Evolutionary conservation across 2,888 invertebrate species (phyloP).

Genomic region (Hypercompe scribonia): DNA sequence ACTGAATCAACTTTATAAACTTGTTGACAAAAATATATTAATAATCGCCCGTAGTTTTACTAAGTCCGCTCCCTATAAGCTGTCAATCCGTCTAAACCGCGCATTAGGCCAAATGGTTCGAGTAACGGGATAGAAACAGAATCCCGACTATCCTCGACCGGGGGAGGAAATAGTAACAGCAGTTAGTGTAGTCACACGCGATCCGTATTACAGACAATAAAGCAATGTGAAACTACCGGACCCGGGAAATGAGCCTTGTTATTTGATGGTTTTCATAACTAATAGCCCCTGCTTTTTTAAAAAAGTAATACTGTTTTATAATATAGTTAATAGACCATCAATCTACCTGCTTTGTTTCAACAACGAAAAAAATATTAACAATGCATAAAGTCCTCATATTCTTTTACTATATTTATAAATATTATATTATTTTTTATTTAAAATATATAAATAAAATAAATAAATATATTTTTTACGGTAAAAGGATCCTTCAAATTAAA

Average conservation of each 20-base stretch:
- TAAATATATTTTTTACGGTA: too few relatives aligned
- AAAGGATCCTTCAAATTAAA: too few relatives aligned
- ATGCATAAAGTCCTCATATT: too few relatives aligned
- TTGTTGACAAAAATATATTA: neutral
- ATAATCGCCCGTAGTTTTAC: constrained; percentile 16
- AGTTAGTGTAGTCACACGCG: constrained; percentile 59
- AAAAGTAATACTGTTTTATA: neutral
- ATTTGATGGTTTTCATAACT: constrained; percentile 62
- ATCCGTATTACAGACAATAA: constrained; percentile 80
- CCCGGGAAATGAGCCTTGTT: constrained; percentile 76
- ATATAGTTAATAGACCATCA: neutral
- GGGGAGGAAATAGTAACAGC: constrained; percentile 79
- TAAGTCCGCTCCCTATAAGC: constrained; percentile 47
- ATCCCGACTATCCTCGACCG: constrained; percentile 46
- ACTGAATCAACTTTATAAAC: too few relatives aligned
- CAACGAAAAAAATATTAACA: too few relatives aligned
- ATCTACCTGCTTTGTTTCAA: too few relatives aligned
- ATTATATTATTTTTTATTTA: too few relatives aligned
- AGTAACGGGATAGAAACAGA: constrained; percentile 66
- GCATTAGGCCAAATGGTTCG: constrained; percentile 85
- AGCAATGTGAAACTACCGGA: constrained; percentile 71
- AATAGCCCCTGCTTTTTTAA: neutral
- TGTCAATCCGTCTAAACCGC: constrained; percentile 84
- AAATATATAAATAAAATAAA: too few relatives aligned
- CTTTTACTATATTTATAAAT: too few relatives aligned